Base-by-base conservation (phyloP, 2,113 vertebrate genomes). In the Cyanoramphus novaezelandiae region DNA sequence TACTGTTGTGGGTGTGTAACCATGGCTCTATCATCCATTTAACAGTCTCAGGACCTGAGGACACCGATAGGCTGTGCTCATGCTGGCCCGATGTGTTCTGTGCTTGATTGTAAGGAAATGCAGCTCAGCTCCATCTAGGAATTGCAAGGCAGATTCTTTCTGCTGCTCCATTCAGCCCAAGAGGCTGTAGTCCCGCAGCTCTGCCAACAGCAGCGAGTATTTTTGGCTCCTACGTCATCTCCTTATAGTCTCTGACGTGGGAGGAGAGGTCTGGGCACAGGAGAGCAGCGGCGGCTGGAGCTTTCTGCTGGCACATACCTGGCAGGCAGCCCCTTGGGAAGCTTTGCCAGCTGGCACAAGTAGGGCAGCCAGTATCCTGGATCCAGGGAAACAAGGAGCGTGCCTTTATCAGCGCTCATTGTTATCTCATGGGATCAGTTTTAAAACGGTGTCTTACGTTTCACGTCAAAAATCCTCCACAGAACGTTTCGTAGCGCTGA, bases 31-130 rank as follows among this genome's bases (percentile, higher is more conserved):
- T 10, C 23, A 46, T 25, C 24, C 43, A 13, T 13, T 9, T 4
- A 31, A 28, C 13, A 49, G 3, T 10, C 29, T 39, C 33, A 5
- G 60, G 65, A 53, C 35, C 23, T 21, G 47, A 52, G 37, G 37
- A 35, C 57, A 24, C 57, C 13, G 1, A 35, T 35, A 35, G 3
- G 2, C 57, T 35, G 57, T 16, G 19, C 23, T 90, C 0, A 0
- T 29, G 64, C 49, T 17, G 17, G 33, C 33, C 24, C 10, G 6
- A 4, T 1, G 9, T 13, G 18, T 62, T 25, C 41, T 49, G 1
- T 24, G 4, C 39, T 31, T 7, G 17, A 39, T 13, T 3, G 63
- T 21, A 65, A 28, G 41, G 69, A 76, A 76, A 71, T 13, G 6
- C 17, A 29, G 16, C 19, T 76, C 55, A 46, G 52, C 21, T 20